Evolutionary conservation across 2,113 vertebrate species (phyloP).

Genomic region (Dasypus novemcinctus): DNA sequence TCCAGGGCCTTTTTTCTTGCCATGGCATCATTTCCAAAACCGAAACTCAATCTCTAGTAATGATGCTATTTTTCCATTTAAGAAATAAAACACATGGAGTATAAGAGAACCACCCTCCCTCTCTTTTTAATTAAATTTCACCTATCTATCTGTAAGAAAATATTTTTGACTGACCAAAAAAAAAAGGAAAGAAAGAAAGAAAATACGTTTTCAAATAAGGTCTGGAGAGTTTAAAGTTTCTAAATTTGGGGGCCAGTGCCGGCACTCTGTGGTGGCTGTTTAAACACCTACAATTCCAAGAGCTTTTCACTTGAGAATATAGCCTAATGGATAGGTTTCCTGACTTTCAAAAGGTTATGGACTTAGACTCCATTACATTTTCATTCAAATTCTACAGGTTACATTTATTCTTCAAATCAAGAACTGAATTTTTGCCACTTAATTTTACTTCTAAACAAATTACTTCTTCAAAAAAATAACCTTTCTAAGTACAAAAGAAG

Average conservation of each 20-base stretch:
- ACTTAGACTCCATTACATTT: constrained; percentile 33
- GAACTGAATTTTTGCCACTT: constrained; percentile 66
- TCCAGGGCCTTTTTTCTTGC: neutral
- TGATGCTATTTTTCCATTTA: constrained; percentile 51
- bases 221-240: constrained; percentile 12
- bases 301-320: constrained; percentile 59
- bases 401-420: constrained; percentile 47
- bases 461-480: constrained; percentile 65
- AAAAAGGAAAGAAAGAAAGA: neutral
- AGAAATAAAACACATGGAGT: constrained; percentile 56
- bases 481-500: constrained; percentile 53
- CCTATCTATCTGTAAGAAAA: constrained; percentile 57
- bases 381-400: neutral
- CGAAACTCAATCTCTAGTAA: constrained; percentile 3
- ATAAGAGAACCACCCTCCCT: constrained; percentile 17
- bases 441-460: constrained; percentile 72
- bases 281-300: constrained; percentile 68
- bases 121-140: neutral
- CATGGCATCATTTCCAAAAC: constrained; percentile 54
- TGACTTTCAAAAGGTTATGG: constrained; percentile 40
- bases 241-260: constrained; percentile 28
- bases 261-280: constrained; percentile 52
- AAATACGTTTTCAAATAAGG: constrained; percentile 43
- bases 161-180: constrained; percentile 6
- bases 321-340: constrained; percentile 50